Evolutionary conservation across 2,888 invertebrate genomes (phyloP).

Genomic region (Xanthorhoe designata): DNA sequence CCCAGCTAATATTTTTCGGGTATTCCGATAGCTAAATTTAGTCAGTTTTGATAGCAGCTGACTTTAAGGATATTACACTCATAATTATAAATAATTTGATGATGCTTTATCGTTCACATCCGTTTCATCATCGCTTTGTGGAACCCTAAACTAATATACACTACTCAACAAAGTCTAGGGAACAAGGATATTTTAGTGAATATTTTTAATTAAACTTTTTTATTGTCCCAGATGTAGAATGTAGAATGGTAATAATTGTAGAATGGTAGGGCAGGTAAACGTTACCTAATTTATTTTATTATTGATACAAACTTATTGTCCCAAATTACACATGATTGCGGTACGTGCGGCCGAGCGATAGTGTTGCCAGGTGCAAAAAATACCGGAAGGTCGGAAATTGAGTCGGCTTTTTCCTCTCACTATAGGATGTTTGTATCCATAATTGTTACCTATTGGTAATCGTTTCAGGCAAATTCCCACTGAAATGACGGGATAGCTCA

Average conservation of each 20-base stretch:
- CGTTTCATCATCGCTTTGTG: conserved; percentile 21
- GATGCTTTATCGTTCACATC: conserved; percentile 2
- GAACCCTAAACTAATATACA: conserved; percentile 35
- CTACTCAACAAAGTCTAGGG: too few species aligned
- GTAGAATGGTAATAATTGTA: too few species aligned
- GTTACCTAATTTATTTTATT: conserved; percentile 75
- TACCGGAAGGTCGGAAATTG: conserved; percentile 7
- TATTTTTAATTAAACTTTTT: too few species aligned
- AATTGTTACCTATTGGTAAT: too few species aligned
- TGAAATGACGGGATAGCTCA: too few species aligned
- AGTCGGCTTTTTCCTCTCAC: conserved; percentile 6
- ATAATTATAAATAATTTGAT: not conserved
- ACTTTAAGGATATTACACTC: conserved; percentile 1
- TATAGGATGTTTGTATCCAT: not conserved
- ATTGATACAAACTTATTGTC: conserved; percentile 80
- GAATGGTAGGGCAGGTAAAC: conserved; percentile 59
- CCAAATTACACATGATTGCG: conserved; percentile 79
- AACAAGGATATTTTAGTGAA: too few species aligned
- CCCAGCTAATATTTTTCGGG: not conserved
- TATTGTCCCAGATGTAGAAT: too few species aligned
- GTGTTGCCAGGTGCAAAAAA: conserved; percentile 12
- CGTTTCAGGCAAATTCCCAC: too few species aligned
- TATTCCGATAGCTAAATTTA: not conserved
- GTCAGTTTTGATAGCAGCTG: not conserved
- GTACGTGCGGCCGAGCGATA: conserved; percentile 48